Evolutionary conservation across 2,113 vertebrate species (phyloP).

Genomic region (Alces alces): DNA sequence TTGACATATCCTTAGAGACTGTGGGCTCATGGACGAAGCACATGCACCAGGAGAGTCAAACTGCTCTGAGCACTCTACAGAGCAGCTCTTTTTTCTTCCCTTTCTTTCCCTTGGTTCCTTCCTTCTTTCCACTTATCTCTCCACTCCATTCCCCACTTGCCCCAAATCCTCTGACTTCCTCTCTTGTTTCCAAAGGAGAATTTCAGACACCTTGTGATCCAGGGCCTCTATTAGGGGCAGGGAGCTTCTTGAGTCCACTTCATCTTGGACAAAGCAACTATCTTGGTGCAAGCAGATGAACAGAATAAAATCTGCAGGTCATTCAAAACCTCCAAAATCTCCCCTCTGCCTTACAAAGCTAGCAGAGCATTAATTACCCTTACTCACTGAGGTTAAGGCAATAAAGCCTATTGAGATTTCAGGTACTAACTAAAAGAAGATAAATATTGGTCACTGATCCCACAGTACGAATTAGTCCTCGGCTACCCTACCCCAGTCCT

Average conservation of each 20-base stretch:
- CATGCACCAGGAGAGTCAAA: background rate
- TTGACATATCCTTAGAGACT: background rate
- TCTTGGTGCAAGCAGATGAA: background rate
- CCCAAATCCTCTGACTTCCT: background rate
- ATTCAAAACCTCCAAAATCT: background rate
- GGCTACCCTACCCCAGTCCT: background rate
- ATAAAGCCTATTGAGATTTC: background rate
- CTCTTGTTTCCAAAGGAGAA: background rate
- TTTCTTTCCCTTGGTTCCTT: conserved; percentile 28
- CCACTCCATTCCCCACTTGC: background rate
- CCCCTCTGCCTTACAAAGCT: background rate
- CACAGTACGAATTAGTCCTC: background rate
- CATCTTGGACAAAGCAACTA: background rate
- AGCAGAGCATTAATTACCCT: background rate
- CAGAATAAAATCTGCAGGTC: background rate
- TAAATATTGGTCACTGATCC: background rate
- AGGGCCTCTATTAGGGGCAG: background rate
- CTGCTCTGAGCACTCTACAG: fast-evolving
- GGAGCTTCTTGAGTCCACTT: background rate
- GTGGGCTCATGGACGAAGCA: background rate
- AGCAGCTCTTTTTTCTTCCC: background rate
- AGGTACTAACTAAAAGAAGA: background rate
- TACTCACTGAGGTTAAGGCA: background rate
- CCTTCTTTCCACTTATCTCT: conserved; percentile 28
- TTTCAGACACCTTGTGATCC: background rate